A percentile compares a stretch with the other conserved stretches of the same genome.
These are phyloP conservation scores for Eurosta solidaginis DNA, from an alignment of 1,140 invertebrate species.

Conservation along the genomic window DNA sequence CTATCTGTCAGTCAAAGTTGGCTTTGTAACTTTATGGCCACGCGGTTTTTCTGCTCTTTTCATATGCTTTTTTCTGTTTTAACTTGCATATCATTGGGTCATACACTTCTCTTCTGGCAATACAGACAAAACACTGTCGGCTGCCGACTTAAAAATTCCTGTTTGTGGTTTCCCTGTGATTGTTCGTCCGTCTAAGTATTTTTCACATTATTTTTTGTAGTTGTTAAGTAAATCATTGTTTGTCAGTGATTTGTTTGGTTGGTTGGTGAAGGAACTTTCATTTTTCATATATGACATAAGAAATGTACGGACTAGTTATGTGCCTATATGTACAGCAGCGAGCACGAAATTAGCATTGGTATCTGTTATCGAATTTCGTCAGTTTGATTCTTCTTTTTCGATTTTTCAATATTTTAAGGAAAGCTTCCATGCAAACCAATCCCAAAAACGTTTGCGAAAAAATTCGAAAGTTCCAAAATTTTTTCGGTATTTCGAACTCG, in stretches of 20 bases:
- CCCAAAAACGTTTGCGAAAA: too few species aligned
- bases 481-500: too few species aligned
- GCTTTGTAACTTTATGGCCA: neutral
- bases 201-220: neutral
- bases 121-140: neutral
- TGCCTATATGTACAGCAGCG: too few species aligned
- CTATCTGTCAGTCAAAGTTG: conserved; percentile 2
- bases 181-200: neutral
- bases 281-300: neutral
- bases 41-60: neutral
- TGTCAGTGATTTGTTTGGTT: neutral
- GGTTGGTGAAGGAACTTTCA: conserved; percentile 3
- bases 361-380: too few species aligned
- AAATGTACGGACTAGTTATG: too few species aligned
- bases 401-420: too few species aligned
- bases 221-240: neutral
- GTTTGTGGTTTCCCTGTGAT: conserved; percentile 8
- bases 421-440: too few species aligned
- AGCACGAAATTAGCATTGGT: too few species aligned
- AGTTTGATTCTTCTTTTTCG: too few species aligned
- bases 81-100: too few species aligned
- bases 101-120: neutral
- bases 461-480: too few species aligned
- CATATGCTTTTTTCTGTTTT: too few species aligned
- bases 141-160: neutral